Evolutionary conservation across 2,797 vertebrate species (phyloP).

Genomic region (Coluber constrictor): DNA sequence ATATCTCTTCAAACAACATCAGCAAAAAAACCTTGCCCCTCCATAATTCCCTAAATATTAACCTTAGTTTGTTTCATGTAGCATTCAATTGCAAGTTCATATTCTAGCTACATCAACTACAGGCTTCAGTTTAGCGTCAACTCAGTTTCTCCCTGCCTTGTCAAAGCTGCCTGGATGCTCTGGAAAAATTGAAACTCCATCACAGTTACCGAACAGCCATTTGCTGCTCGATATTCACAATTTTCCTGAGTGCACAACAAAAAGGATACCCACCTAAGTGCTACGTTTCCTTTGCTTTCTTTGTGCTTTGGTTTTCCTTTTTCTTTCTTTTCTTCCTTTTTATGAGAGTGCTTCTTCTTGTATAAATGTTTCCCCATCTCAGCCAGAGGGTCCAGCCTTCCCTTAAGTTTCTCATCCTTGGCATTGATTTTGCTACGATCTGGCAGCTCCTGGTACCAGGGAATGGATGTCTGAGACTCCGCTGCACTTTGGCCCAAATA

Average conservation of each 20-base stretch:
- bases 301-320: slow-evolving; percentile 31
- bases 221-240: neutral
- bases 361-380: slow-evolving; percentile 79
- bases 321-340: slow-evolving; percentile 32
- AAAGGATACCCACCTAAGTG: slow-evolving; percentile 7
- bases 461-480: slow-evolving; percentile 73
- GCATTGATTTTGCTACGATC: slow-evolving; percentile 48
- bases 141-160: neutral
- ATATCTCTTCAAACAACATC: neutral
- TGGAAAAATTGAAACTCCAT: neutral
- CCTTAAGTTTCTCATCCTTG: slow-evolving; percentile 79
- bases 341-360: slow-evolving; percentile 57
- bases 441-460: slow-evolving; percentile 84
- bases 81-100: neutral
- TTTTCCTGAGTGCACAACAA: neutral
- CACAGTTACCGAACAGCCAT: neutral
- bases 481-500: slow-evolving; percentile 82
- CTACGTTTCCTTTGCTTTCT: neutral
- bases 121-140: no score
- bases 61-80: neutral
- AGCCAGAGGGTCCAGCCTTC: slow-evolving; percentile 78
- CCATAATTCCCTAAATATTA: neutral
- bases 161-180: neutral
- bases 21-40: neutral
- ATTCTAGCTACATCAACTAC: neutral